These are phyloP conservation scores for Ctenopoma kingsleyae DNA, from an alignment of 2,797 vertebrate genomes.

Conservation along the genomic window DNA sequence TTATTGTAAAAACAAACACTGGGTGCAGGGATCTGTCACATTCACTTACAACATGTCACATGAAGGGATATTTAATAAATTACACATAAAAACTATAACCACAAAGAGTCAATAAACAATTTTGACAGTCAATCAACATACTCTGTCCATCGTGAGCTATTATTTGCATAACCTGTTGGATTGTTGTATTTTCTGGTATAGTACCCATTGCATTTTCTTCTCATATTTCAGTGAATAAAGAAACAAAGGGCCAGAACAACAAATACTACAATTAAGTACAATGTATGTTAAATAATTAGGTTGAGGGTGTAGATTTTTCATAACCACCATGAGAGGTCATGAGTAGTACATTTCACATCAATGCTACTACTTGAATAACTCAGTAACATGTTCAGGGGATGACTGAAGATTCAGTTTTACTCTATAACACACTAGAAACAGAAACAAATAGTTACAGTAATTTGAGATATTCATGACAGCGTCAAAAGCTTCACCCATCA, in stretches of 20 bases:
- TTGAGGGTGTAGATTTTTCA: neutral
- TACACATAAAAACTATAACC: neutral
- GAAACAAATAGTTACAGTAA: slow-evolving; percentile 13
- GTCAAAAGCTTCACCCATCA: neutral
- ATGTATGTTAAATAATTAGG: neutral
- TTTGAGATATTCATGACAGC: neutral
- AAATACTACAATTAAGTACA: slow-evolving; percentile 1
- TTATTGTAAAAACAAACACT: neutral
- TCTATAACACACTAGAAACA: slow-evolving; percentile 24
- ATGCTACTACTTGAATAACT: slow-evolving; percentile 19
- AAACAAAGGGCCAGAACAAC: neutral
- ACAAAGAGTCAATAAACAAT: neutral
- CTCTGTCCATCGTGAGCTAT: neutral
- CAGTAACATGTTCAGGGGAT: slow-evolving; percentile 22
- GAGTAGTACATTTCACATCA: slow-evolving; percentile 16
- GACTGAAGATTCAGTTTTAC: slow-evolving; percentile 15
- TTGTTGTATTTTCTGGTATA: neutral
- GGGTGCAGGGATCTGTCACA: neutral
- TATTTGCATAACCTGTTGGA: neutral
- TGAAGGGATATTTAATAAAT: neutral
- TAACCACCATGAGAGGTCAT: neutral
- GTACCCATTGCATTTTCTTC: neutral
- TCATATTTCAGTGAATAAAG: neutral
- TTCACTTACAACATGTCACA: neutral
- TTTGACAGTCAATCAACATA: neutral